These are phyloP conservation scores for Drosophila teissieri DNA, from an alignment of 1,140 invertebrate species.

Conservation along the genomic window DNA sequence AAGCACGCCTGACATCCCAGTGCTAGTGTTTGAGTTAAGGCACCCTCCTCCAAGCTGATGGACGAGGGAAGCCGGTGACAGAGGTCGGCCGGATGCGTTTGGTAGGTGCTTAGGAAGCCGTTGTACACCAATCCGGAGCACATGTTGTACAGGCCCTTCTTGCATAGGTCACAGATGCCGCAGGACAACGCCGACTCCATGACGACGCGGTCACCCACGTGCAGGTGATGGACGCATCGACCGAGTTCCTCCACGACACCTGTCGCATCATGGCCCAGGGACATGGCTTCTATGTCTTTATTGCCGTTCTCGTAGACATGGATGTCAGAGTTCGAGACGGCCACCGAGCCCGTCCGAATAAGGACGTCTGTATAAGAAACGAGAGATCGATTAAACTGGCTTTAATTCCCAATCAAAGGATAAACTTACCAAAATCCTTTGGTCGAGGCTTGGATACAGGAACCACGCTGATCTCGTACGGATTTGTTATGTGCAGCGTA, in stretches of 20 bases:
- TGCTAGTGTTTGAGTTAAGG: conserved; percentile 66
- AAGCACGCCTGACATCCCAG: conserved; percentile 74
- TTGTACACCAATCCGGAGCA: conserved; percentile 65
- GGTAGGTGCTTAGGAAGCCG: conserved; percentile 64
- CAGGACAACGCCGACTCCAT: conserved; percentile 72
- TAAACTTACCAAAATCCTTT: conserved; percentile 48
- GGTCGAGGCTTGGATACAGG: conserved; percentile 18
- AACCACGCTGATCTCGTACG: conserved; percentile 47
- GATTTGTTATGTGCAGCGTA: conserved; percentile 25
- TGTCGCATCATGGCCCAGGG: conserved; percentile 72
- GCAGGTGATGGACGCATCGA: conserved; percentile 52
- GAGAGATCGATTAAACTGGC: too few relatives aligned
- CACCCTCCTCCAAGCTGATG: conserved; percentile 61
- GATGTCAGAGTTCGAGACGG: conserved; percentile 64
- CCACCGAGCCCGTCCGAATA: conserved; percentile 51
- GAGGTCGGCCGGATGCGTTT: conserved; percentile 70
- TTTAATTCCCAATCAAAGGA: not conserved
- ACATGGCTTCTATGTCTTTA: conserved; percentile 47
- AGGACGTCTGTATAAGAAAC: conserved; percentile 56
- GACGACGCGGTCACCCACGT: conserved; percentile 69
- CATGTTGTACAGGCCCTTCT: conserved; percentile 69
- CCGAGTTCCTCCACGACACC: conserved; percentile 66
- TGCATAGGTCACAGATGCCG: conserved; percentile 73
- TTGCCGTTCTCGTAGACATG: conserved; percentile 72
- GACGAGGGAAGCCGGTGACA: conserved; percentile 64